Base-by-base conservation (phyloP, 2,113 vertebrate genomes). In the Piaya cayana region DNA sequence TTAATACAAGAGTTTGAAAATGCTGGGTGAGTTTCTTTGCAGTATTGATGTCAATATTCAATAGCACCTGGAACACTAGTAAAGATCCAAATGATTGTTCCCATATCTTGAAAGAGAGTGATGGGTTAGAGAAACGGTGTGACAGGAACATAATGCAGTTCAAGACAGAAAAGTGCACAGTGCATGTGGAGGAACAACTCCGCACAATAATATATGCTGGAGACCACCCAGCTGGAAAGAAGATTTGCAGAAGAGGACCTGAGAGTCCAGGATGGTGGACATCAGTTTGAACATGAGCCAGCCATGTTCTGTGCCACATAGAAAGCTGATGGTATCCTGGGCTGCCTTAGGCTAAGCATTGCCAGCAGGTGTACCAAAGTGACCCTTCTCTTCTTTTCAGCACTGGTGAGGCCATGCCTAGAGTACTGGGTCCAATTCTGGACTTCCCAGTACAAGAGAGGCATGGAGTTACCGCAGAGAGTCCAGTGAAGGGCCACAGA, bases 271-370 rank as follows among this genome's bases (percentile, higher is more conserved):
- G 45, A 47, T 47, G 8, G 18, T 34, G 23, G 17, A 32, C 56
- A 37, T 10, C 9, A 23, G 20, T 9, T 6, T 65, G 23, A 65
- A 34, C 9, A 15, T 7, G 4, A 74, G 5, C 29, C 25, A 0
- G 0, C 5, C 8, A 18, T 23, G 12, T 37, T 3, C 6, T 9
- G 56, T 69, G 16, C 8, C 2, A 5, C 29, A 37, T 42, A 52
- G 14, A 34, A 27, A 14, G 17, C 15, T 56, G 12, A 32, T 37
- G 25, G 7, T 37, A n/a, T 45, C 29, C 39, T 53, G 29, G 34
- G 21, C 23, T 69, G 18, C 12, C 9, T 65, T 36, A 56, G 20
- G 15, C 9, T 67, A 75, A 67, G 7, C 3, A 17, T 17, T 63
- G 6, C 5, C 32, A 85, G 32, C 39, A 82, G 4, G 22, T 37